phyloP scores from a whole-genome alignment of 2,888 invertebrate species.

The Drosophila subsilvestris region DNA sequence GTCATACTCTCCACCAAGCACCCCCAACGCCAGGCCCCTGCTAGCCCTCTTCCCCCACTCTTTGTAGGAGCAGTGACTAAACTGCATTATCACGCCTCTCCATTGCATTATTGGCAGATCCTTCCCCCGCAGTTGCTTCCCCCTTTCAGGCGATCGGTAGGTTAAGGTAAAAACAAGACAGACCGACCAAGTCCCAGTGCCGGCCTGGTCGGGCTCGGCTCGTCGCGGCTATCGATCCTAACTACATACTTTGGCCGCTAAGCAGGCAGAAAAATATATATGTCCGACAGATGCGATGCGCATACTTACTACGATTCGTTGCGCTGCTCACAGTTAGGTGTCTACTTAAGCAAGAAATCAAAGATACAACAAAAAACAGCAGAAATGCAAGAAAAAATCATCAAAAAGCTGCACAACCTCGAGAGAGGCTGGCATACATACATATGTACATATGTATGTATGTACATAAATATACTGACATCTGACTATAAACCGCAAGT shows the following conservation, averaged over 20 bases:
- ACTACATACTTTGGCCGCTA: slow-evolving; percentile 72
- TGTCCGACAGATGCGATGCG: slow-evolving; percentile 79
- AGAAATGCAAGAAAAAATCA: slow-evolving; percentile 43
- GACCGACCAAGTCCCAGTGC: slow-evolving; percentile 17
- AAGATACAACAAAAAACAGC: slow-evolving; percentile 27
- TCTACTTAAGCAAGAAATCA: slow-evolving; percentile 72
- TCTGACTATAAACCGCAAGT: slow-evolving; percentile 65
- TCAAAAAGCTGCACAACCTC: slow-evolving; percentile 76
- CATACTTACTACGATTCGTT: slow-evolving; percentile 75
- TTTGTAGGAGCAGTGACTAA: slow-evolving; percentile 70
- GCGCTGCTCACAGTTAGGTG: slow-evolving; percentile 80
- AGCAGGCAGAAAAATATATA: slow-evolving; percentile 74
- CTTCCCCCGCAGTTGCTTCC: not conserved
- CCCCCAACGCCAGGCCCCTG: slow-evolving; percentile 13
- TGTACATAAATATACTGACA: slow-evolving; percentile 30
- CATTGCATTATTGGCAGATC: slow-evolving; percentile 75
- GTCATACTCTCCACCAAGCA: slow-evolving; percentile 15
- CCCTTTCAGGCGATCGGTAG: slow-evolving; percentile 39
- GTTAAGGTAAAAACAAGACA: slow-evolving; percentile 76
- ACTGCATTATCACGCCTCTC: slow-evolving; percentile 80
- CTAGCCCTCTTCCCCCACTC: not conserved
- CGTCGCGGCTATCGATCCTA: slow-evolving; percentile 65
- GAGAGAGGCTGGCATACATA: slow-evolving; percentile 32
- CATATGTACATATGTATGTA: no score
- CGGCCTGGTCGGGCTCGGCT: not conserved